A percentile compares a stretch with the other conserved stretches of the same genome.
Evolutionary conservation across 2,797 vertebrate species (phyloP).

Genomic region (Anas capensis): DNA sequence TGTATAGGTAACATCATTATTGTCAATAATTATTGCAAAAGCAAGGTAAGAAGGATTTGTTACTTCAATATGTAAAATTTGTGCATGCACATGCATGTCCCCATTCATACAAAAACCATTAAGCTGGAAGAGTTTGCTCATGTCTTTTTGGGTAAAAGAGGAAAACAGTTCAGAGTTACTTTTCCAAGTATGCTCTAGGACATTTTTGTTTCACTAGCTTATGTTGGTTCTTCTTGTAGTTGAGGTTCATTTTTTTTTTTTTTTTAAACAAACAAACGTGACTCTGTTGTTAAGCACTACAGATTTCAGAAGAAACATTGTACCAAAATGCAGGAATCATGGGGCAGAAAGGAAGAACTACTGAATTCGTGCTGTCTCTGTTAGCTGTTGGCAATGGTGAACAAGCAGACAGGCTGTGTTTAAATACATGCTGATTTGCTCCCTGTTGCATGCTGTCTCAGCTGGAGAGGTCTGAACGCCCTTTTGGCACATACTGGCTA

Average conservation of each 20-base stretch:
- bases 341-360: not conserved
- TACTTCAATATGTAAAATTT: not conserved
- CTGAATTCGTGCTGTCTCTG: not conserved
- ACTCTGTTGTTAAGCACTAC: not conserved
- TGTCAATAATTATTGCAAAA: not conserved
- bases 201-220: not conserved
- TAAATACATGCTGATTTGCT: not conserved
- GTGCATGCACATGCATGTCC: rapidly evolving
- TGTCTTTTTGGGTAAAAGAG: not conserved
- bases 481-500: not conserved
- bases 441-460: not conserved
- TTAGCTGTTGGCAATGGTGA: not conserved
- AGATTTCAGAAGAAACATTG: not conserved
- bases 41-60: not conserved
- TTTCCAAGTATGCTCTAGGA: not conserved
- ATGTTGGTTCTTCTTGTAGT: not conserved
- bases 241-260: not conserved
- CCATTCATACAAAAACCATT: not conserved
- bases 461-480: not conserved
- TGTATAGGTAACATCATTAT: not conserved
- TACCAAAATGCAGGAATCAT: not conserved
- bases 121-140: not conserved
- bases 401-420: not conserved
- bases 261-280: not conserved
- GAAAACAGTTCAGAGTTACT: not conserved